A percentile compares a stretch with the other conserved stretches of the same genome.
Evolutionary conservation across 2,888 invertebrate genomes (phyloP).

Genomic region (Drosophila multiciliata): DNA sequence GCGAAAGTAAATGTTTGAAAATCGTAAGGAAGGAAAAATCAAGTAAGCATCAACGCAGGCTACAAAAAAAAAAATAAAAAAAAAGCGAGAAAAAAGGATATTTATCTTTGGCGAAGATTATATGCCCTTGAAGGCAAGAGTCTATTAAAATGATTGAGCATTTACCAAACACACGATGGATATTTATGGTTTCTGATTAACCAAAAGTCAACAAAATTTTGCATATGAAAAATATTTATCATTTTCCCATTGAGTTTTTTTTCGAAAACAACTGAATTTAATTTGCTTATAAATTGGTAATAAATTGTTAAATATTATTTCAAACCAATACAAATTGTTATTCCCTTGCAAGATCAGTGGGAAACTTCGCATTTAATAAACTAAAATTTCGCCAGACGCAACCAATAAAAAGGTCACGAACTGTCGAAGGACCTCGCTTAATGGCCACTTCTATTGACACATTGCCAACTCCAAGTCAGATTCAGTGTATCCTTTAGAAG

Average conservation of each 20-base stretch:
- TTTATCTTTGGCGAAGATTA: slow-evolving; percentile 61
- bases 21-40: slow-evolving; percentile 79
- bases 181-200: slow-evolving; percentile 37
- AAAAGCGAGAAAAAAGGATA: slow-evolving; percentile 30
- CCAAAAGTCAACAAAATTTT: slow-evolving; percentile 23
- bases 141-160: slow-evolving; percentile 61
- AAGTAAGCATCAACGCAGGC: slow-evolving; percentile 66
- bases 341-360: background rate
- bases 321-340: background rate
- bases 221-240: slow-evolving; percentile 34
- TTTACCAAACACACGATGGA: slow-evolving; percentile 37
- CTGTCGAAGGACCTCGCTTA: slow-evolving; percentile 4
- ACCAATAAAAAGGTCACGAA: background rate
- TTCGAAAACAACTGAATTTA: background rate
- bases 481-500: slow-evolving; percentile 43
- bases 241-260: slow-evolving; percentile 6
- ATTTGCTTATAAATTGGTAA: background rate
- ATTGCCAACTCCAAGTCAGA: slow-evolving; percentile 40
- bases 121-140: slow-evolving; percentile 48
- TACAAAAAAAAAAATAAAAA: slow-evolving; percentile 27
- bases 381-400: background rate
- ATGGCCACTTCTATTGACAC: slow-evolving; percentile 45
- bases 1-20: slow-evolving; percentile 81
- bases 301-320: background rate
- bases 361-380: background rate